Evolutionary conservation across 2,113 vertebrate species (phyloP).

Genomic region (Callionymus lyra): DNA sequence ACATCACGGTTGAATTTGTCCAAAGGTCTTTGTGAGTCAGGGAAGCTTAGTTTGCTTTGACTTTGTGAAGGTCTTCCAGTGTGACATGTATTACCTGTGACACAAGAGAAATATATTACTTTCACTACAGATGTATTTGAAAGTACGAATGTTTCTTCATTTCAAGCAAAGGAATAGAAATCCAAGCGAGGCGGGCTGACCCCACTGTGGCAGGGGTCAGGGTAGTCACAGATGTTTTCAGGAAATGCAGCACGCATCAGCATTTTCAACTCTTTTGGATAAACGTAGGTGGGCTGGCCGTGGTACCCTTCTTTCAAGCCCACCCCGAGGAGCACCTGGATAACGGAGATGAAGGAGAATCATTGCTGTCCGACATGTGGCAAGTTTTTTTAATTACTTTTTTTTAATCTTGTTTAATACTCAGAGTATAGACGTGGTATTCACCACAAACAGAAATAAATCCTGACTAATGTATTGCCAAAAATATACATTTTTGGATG

Average conservation of each 20-base stretch:
- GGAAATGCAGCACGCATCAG: conserved; percentile 53
- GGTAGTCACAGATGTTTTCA: conserved; percentile 41
- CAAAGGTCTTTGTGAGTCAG: too few species aligned
- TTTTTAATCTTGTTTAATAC: too few species aligned
- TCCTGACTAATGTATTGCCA: too few species aligned
- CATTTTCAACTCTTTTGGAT: conserved; percentile 51
- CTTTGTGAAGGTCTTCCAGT: conserved; percentile 33
- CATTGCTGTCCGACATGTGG: too few species aligned
- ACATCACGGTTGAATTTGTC: too few species aligned
- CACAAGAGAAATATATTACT: neutral
- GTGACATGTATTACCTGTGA: conserved; percentile 43
- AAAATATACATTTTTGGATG: too few species aligned
- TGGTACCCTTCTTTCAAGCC: conserved; percentile 24
- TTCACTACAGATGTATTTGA: too few species aligned
- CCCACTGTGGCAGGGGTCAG: conserved; percentile 44
- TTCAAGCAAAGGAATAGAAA: too few species aligned
- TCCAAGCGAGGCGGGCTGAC: conserved; percentile 18
- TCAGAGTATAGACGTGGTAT: too few species aligned
- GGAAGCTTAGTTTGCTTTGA: neutral
- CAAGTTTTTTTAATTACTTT: too few species aligned
- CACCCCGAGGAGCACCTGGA: conserved; percentile 31
- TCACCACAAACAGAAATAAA: too few species aligned
- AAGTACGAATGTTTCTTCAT: too few species aligned
- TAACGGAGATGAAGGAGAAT: neutral
- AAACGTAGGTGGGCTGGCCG: conserved; percentile 51